Evolutionary conservation across 1,140 invertebrate genomes (phyloP).

Genomic region (Tribolium castaneum): DNA sequence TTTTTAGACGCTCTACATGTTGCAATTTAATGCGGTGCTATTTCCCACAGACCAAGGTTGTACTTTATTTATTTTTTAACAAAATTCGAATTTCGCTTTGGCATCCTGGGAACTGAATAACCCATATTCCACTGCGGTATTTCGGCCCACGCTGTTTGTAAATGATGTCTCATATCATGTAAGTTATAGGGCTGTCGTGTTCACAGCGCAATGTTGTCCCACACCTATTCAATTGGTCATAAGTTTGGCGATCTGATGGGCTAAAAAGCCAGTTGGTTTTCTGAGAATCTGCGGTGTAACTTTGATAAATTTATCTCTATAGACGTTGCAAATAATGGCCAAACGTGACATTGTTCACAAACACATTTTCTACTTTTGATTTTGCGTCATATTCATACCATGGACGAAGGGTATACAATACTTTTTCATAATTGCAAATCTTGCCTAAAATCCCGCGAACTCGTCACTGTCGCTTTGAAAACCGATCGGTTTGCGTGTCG

Average conservation of each 20-base stretch:
- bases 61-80: not conserved
- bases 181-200: not conserved
- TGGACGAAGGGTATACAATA: too few species aligned
- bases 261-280: not conserved
- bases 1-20: not conserved
- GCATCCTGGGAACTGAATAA: not conserved
- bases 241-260: not conserved
- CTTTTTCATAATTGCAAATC: too few species aligned
- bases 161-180: not conserved
- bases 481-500: not conserved
- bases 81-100: not conserved
- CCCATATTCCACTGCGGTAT: not conserved
- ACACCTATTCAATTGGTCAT: not conserved
- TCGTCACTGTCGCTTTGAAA: constrained; percentile 10
- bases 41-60: not conserved
- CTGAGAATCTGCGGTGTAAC: not conserved
- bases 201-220: not conserved
- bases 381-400: too few species aligned
- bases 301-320: too few species aligned
- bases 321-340: too few species aligned
- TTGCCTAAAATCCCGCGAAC: too few species aligned
- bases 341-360: too few species aligned
- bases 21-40: not conserved
- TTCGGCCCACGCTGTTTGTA: not conserved
- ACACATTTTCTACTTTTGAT: too few species aligned